Evolutionary conservation across 2,888 invertebrate species (phyloP).

Genomic region (Stramonita haemastoma): DNA sequence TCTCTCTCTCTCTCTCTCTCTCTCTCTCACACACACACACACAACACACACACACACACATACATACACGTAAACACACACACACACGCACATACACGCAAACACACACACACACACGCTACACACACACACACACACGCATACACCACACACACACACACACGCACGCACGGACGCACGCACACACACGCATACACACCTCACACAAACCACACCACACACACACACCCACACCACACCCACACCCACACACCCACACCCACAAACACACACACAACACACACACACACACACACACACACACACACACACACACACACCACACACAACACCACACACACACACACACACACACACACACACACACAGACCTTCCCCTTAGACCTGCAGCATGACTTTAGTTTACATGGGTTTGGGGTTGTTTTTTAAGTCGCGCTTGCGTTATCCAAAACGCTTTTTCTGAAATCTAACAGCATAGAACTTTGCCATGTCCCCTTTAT

Average conservation of each 20-base stretch:
- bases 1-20: too few relatives aligned
- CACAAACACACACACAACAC: too few relatives aligned
- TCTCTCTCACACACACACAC: background rate
- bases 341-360: too few relatives aligned
- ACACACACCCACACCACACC: too few relatives aligned
- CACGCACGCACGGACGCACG: too few relatives aligned
- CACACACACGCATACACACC: too few relatives aligned
- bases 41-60: background rate
- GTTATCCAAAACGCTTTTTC: background rate
- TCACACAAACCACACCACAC: too few relatives aligned
- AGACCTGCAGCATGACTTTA: background rate
- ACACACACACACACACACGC: too few relatives aligned
- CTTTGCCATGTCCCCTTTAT: background rate
- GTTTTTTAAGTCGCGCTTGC: background rate
- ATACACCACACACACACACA: too few relatives aligned
- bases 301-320: too few relatives aligned
- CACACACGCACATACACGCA: background rate
- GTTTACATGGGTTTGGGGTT: background rate
- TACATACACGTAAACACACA: background rate
- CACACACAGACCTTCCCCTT: background rate
- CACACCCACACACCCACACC: background rate
- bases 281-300: too few relatives aligned
- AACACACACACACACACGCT: background rate
- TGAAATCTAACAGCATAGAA: background rate
- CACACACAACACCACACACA: too few relatives aligned